Percentiles rank a stretch among this genome's conserved stretches.
phyloP scores from a whole-genome alignment of 2,888 invertebrate species.

The Megastigmus dorsalis region DNA sequence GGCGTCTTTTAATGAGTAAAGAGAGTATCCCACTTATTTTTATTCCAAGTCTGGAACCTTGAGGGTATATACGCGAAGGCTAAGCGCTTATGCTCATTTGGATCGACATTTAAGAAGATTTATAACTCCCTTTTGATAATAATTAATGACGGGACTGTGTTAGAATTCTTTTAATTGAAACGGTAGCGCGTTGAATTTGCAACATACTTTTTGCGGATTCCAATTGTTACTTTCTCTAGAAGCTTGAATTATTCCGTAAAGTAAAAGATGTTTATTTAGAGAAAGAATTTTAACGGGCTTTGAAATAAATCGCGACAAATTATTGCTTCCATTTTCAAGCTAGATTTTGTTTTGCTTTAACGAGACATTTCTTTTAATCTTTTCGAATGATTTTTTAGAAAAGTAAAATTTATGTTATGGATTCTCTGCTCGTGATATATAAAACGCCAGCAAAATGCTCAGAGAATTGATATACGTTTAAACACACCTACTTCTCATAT shows the following conservation, averaged over 20 bases:
- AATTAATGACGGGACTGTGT: conserved; percentile 9
- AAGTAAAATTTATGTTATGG: conserved; percentile 21
- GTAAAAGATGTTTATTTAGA: no score
- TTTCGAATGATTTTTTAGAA: conserved; percentile 8
- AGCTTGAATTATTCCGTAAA: no score
- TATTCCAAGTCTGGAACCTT: not conserved
- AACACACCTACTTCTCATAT: conserved; percentile 24
- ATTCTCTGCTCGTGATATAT: conserved; percentile 1
- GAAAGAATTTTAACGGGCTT: no score
- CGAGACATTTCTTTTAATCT: not conserved
- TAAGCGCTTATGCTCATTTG: conserved; percentile 37
- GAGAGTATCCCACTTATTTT: conserved; percentile 25
- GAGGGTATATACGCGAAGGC: not conserved
- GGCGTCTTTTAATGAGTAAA: conserved; percentile 26
- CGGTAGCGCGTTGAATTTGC: not conserved
- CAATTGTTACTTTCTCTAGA: no score
- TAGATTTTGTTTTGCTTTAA: no score
- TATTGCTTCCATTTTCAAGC: no score
- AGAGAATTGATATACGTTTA: conserved; percentile 27
- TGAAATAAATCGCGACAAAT: no score
- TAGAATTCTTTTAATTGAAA: conserved; percentile 28
- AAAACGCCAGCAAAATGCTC: conserved; percentile 6
- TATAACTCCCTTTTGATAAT: conserved; percentile 29
- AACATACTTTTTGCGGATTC: no score
- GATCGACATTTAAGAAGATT: conserved; percentile 46